phyloP scores from a whole-genome alignment of 1,140 invertebrate species.

The Melitaea cinxia region DNA sequence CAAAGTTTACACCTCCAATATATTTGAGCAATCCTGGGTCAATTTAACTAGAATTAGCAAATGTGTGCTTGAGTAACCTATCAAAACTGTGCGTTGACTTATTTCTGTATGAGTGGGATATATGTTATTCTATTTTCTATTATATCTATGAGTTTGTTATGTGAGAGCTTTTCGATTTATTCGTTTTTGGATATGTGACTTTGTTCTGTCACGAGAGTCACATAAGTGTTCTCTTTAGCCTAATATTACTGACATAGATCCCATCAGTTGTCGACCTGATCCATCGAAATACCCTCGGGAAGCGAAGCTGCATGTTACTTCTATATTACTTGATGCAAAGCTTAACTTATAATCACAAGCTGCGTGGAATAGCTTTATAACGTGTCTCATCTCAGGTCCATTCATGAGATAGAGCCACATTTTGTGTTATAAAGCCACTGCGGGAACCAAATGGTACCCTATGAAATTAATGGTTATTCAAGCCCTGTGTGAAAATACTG shows the following conservation, averaged over 20 bases:
- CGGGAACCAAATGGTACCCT: conserved; percentile 57
- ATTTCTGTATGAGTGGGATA: conserved; percentile 77
- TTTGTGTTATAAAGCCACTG: conserved; percentile 78
- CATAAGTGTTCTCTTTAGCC: conserved; percentile 39
- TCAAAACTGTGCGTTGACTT: conserved; percentile 73
- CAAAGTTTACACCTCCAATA: neutral
- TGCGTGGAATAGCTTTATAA: conserved; percentile 79
- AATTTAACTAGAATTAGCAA: conserved; percentile 63
- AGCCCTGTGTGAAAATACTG: conserved; percentile 76
- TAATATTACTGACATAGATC: conserved; percentile 72
- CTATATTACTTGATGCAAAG: conserved; percentile 79
- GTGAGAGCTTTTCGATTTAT: conserved; percentile 67
- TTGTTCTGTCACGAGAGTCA: conserved; percentile 35
- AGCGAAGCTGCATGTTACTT: conserved; percentile 79
- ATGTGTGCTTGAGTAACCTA: conserved; percentile 78
- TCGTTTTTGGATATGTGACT: conserved; percentile 31
- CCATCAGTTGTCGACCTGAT: conserved; percentile 73
- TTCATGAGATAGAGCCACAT: conserved; percentile 56
- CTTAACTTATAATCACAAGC: conserved; percentile 75
- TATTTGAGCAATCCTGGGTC: conserved; percentile 58
- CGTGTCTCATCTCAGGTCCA: conserved; percentile 57
- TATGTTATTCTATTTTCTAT: conserved; percentile 63
- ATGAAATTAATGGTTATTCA: conserved; percentile 74
- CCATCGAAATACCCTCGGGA: conserved; percentile 67
- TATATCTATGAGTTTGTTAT: conserved; percentile 31